A percentile compares a stretch with the other conserved stretches of the same genome.
These are phyloP conservation scores for Momotus momota DNA, from an alignment of 2,797 vertebrate genomes.

Conservation along the genomic window DNA sequence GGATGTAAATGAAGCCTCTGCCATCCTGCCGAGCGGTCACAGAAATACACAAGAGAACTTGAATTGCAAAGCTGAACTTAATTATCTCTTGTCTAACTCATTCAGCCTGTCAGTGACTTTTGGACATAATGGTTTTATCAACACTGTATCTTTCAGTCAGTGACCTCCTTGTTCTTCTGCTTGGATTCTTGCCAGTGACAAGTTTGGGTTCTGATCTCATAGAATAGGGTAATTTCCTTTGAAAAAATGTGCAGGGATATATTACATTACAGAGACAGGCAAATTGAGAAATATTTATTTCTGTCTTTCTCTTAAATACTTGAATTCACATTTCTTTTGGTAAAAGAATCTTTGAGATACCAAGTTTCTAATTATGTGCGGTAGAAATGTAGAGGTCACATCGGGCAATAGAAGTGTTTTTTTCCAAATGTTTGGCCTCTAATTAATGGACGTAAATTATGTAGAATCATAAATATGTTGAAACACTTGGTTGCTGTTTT, in stretches of 20 bases:
- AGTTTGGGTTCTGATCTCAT: background rate
- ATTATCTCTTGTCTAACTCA: slow-evolving; percentile 10
- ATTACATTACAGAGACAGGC: background rate
- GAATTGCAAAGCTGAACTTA: slow-evolving; percentile 17
- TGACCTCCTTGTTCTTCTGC: background rate
- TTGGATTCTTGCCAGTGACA: background rate
- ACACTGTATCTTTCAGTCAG: background rate
- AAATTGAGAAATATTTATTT: background rate
- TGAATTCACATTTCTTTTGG: background rate
- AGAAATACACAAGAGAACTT: slow-evolving; percentile 14
- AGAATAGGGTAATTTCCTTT: background rate
- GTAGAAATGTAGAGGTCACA: background rate
- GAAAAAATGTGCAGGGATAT: background rate
- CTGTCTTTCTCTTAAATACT: background rate
- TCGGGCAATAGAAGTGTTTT: background rate
- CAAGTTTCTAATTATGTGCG: background rate
- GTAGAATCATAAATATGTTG: background rate
- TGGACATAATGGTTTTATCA: background rate
- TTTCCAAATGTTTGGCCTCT: background rate
- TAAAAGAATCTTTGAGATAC: background rate
- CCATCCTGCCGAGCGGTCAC: background rate
- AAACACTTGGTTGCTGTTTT: background rate
- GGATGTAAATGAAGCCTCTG: slow-evolving; percentile 17
- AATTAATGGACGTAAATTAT: background rate
- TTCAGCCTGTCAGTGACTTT: slow-evolving; percentile 36